Percentiles rank a stretch among this genome's conserved stretches.
These are phyloP conservation scores for Brotula barbata DNA, from an alignment of 2,797 vertebrate genomes.

Conservation along the genomic window DNA sequence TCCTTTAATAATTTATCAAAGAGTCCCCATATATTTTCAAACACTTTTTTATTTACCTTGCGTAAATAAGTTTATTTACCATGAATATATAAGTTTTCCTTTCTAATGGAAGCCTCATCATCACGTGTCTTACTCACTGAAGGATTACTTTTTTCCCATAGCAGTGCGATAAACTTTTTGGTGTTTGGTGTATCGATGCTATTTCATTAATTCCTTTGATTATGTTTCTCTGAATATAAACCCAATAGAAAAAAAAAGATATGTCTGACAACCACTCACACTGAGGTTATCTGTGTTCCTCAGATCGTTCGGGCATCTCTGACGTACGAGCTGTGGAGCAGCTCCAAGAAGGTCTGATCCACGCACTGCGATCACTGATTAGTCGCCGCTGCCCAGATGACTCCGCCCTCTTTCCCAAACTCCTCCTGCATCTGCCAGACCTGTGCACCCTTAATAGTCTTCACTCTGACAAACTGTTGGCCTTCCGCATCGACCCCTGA, in stretches of 20 bases:
- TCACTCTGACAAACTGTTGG: slow-evolving; percentile 84
- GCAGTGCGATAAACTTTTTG: no score
- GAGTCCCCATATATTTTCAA: no score
- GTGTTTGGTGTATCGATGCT: no score
- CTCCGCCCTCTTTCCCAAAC: slow-evolving; percentile 76
- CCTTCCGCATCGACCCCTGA: slow-evolving; percentile 82
- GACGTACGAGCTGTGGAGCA: slow-evolving; percentile 78
- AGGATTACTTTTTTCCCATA: no score
- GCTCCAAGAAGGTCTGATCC: slow-evolving; percentile 81
- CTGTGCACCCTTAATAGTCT: slow-evolving; percentile 82
- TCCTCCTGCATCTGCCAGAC: slow-evolving; percentile 81
- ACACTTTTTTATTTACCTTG: no score
- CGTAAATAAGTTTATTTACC: no score
- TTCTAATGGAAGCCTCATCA: no score
- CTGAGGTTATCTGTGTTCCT: slow-evolving; percentile 21
- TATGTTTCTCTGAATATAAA: no score
- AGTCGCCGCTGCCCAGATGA: slow-evolving; percentile 75
- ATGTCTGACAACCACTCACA: slow-evolving; percentile 31
- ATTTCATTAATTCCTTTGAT: no score
- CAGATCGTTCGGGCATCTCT: slow-evolving; percentile 77
- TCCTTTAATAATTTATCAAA: no score
- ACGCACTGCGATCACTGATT: slow-evolving; percentile 76
- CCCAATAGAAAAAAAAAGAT: neutral
- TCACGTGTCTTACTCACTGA: no score
- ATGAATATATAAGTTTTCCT: no score